These are phyloP conservation scores for Falcunculus frontatus DNA, from an alignment of 2,113 vertebrate genomes.

Conservation along the genomic window DNA sequence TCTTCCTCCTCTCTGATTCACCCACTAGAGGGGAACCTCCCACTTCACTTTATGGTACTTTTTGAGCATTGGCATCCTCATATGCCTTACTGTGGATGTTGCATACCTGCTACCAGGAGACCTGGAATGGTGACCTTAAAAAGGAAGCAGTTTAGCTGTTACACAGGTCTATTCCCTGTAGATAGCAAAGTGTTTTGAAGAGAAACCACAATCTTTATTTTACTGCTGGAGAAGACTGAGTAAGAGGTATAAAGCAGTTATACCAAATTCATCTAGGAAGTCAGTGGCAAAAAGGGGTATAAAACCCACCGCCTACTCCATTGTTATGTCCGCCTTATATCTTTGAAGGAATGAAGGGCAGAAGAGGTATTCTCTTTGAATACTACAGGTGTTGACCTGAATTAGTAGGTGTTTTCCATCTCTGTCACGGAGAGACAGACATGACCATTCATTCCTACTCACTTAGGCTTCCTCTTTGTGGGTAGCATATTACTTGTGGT, in stretches of 20 bases:
- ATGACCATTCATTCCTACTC: not conserved
- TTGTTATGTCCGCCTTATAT: rapidly evolving
- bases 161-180: not conserved
- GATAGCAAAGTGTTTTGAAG: not conserved
- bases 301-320: not conserved
- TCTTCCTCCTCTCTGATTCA: not conserved
- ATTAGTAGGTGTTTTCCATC: not conserved
- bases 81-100: not conserved
- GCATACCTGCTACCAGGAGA: not conserved
- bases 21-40: not conserved
- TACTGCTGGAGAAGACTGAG: not conserved
- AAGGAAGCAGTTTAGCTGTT: not conserved
- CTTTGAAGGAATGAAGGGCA: not conserved
- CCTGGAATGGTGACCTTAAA: not conserved
- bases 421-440: not conserved
- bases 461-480: not conserved
- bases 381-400: not conserved
- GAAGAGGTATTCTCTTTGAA: not conserved
- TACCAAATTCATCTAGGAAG: not conserved
- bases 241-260: not conserved
- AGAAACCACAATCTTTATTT: not conserved
- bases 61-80: not conserved
- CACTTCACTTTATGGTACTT: not conserved
- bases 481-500: not conserved
- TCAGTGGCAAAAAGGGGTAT: not conserved